Conservation (phyloP, 2,797 vertebrate genomes). For the Cossypha polioptera region DNA sequence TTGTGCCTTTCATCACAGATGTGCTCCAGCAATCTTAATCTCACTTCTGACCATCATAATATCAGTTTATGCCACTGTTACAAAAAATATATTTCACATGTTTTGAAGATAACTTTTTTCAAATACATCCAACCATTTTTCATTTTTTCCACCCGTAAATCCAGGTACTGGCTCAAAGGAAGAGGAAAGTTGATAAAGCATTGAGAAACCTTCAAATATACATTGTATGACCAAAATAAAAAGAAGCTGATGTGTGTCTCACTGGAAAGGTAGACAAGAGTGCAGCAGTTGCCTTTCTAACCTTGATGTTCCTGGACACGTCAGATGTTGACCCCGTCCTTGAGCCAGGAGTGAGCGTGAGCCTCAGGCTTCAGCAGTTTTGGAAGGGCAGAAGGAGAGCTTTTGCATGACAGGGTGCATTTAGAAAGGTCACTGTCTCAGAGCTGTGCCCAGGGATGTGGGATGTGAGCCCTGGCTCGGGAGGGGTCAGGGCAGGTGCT, state of each 20-base stretch:
- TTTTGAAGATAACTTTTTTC: not conserved
- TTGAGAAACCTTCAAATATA: not conserved
- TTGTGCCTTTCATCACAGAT: not conserved
- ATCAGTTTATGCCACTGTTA: not conserved
- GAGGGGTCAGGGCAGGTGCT: rapidly evolving
- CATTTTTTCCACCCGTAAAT: not conserved
- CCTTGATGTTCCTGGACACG: not conserved
- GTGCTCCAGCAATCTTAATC: not conserved
- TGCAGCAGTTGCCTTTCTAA: not conserved
- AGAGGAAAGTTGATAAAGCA: not conserved
- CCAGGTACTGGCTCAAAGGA: not conserved
- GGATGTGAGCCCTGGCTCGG: not conserved
- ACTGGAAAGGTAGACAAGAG: not conserved
- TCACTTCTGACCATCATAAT: not conserved
- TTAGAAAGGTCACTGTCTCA: not conserved
- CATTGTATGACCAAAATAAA: not conserved
- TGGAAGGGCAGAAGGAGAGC: not conserved
- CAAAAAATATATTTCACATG: not conserved
- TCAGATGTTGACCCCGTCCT: not conserved
- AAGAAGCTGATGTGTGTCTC: not conserved
- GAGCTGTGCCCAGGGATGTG: not conserved
- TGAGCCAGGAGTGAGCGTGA: not conserved
- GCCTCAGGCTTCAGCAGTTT: not conserved
- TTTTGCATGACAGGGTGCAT: not conserved
- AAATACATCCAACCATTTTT: not conserved